Evolutionary conservation across 1,140 invertebrate species (phyloP).

Genomic region (Triops cancriformis): DNA sequence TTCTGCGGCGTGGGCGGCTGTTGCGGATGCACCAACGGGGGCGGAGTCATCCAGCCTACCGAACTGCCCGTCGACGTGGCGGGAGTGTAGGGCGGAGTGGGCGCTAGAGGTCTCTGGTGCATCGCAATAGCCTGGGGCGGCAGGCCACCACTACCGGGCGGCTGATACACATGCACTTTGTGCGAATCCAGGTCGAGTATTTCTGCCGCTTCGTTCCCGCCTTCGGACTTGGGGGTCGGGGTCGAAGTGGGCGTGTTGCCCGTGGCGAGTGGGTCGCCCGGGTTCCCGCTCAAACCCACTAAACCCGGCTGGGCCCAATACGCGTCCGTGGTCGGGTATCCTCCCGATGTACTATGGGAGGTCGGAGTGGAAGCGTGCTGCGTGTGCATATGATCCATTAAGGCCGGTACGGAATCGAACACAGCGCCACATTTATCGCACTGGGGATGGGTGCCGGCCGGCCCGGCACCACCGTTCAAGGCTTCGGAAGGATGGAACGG

Average conservation of each 20-base stretch:
- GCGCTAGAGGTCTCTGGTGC: slow-evolving; percentile 10
- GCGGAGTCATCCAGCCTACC: slow-evolving; percentile 26
- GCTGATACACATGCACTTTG: slow-evolving; percentile 61
- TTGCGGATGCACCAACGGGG: slow-evolving; percentile 25
- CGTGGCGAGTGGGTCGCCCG: slow-evolving; percentile 29
- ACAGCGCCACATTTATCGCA: slow-evolving; percentile 72
- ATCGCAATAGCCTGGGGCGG: background rate
- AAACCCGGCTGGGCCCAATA: slow-evolving; percentile 27
- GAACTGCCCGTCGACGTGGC: slow-evolving; percentile 11
- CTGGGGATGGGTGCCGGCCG: slow-evolving; percentile 54
- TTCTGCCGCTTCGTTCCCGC: slow-evolving; percentile 56
- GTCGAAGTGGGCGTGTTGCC: slow-evolving; percentile 33
- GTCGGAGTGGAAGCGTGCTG: slow-evolving; percentile 43
- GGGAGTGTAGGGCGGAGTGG: slow-evolving; percentile 22
- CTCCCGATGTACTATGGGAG: slow-evolving; percentile 27
- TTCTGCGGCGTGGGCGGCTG: slow-evolving; percentile 30
- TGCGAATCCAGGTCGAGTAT: slow-evolving; percentile 80
- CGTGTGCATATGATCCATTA: slow-evolving; percentile 59
- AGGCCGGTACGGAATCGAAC: slow-evolving; percentile 56
- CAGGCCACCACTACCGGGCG: slow-evolving; percentile 32
- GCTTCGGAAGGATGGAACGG: slow-evolving; percentile 16
- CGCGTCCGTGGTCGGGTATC: slow-evolving; percentile 29
- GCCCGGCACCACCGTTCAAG: slow-evolving; percentile 39
- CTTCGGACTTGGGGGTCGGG: slow-evolving; percentile 33
- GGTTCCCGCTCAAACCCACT: slow-evolving; percentile 17